These are phyloP conservation scores for Poeciliopsis turneri DNA, from an alignment of 2,797 vertebrate genomes.

Conservation along the genomic window DNA sequence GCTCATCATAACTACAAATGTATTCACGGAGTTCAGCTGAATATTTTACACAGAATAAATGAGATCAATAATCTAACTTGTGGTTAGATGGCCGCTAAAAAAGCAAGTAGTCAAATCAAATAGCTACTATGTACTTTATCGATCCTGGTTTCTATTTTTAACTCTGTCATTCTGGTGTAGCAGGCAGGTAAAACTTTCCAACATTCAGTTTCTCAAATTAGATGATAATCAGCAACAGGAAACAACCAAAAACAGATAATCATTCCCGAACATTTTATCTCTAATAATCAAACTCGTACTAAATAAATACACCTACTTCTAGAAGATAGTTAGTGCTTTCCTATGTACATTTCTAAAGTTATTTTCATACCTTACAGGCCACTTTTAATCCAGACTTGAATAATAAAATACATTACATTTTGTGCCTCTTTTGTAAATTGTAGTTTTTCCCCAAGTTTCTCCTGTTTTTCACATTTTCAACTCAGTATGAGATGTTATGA, in stretches of 20 bases:
- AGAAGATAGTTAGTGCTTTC: not conserved
- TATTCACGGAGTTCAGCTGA: not conserved
- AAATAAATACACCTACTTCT: not conserved
- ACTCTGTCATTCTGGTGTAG: not conserved
- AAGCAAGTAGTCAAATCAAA: not conserved
- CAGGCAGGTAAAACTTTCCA: not conserved
- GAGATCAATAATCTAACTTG: not conserved
- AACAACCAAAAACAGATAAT: not conserved
- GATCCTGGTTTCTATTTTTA: slow-evolving; percentile 12
- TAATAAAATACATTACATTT: not conserved
- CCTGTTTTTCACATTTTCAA: not conserved
- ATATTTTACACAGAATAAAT: not conserved
- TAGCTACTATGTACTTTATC: not conserved
- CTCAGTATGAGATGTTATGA: not conserved
- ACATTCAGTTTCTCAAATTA: not conserved
- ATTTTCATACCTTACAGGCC: not conserved
- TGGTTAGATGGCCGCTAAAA: not conserved
- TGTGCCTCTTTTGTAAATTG: not conserved
- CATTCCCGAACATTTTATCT: not conserved
- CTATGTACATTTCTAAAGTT: not conserved
- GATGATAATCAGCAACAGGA: not conserved
- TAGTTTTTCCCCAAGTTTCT: not conserved
- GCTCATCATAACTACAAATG: not conserved
- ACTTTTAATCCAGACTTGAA: not conserved
- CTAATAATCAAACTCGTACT: not conserved